Evolutionary conservation across 2,888 invertebrate genomes (phyloP).

Genomic region (Tetheella fluctuosa): DNA sequence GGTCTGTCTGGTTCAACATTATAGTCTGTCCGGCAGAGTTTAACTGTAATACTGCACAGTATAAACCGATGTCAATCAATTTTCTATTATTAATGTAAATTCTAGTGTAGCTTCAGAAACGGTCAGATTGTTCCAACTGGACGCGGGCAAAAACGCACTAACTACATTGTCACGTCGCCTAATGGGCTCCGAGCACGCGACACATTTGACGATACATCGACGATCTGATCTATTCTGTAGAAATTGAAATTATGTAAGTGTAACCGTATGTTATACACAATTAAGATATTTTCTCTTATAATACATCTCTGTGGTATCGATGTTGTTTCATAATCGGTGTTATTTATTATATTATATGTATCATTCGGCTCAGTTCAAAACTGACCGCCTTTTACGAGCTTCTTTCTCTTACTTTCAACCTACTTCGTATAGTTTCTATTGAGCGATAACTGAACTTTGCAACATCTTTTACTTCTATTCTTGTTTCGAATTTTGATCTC

Average conservation of each 20-base stretch:
- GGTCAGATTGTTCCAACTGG: conserved; percentile 53
- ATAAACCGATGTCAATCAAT: conserved; percentile 66
- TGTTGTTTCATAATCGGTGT: conserved; percentile 59
- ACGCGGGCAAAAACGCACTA: conserved; percentile 3
- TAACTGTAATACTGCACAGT: conserved; percentile 59
- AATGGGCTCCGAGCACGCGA: neutral
- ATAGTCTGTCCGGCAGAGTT: conserved; percentile 47
- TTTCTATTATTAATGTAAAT: conserved; percentile 63
- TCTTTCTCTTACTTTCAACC: neutral
- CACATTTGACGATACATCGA: conserved; percentile 6
- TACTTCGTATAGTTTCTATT: conserved; percentile 19
- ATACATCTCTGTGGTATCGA: conserved; percentile 50
- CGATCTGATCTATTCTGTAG: conserved; percentile 62
- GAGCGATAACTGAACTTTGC: neutral
- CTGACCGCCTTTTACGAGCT: conserved; percentile 10
- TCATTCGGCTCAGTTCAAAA: conserved; percentile 22
- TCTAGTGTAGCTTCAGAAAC: conserved; percentile 64
- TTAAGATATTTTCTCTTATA: conserved; percentile 45
- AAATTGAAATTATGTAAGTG: conserved; percentile 53
- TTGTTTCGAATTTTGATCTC: conserved; percentile 30
- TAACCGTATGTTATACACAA: conserved; percentile 54
- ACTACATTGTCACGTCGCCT: neutral
- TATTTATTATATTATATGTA: conserved; percentile 47
- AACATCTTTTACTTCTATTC: neutral
- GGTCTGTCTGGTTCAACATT: conserved; percentile 41